Evolutionary conservation across 2,888 invertebrate species (phyloP).

Genomic region (Bellardia pandia): DNA sequence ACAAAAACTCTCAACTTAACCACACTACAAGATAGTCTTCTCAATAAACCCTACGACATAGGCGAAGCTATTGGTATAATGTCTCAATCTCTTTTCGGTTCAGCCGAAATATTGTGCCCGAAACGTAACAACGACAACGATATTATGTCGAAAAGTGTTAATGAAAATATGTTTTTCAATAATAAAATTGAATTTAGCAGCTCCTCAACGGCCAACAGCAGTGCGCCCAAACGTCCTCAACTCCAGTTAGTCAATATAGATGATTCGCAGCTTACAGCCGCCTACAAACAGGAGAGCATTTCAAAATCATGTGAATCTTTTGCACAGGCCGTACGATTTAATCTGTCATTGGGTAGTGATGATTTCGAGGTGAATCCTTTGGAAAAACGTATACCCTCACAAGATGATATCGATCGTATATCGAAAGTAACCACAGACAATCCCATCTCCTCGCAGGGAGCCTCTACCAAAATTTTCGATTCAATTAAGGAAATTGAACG

Average conservation of each 20-base stretch:
- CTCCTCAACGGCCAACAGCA: conserved; percentile 71
- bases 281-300: conserved; percentile 28
- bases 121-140: conserved; percentile 78
- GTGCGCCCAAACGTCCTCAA: conserved; percentile 80
- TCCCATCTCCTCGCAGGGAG: conserved; percentile 89
- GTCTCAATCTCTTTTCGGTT: conserved; percentile 83
- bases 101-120: conserved; percentile 82
- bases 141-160: conserved; percentile 83
- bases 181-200: conserved; percentile 81
- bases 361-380: conserved; percentile 84
- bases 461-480: conserved; percentile 91
- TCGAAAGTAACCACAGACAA: conserved; percentile 94
- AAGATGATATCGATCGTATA: conserved; percentile 94
- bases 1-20: conserved; percentile 80
- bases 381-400: conserved; percentile 87
- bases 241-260: conserved; percentile 79
- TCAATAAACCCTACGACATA: conserved; percentile 85
- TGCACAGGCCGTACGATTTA: conserved; percentile 75
- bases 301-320: conserved; percentile 68
- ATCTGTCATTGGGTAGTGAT: conserved; percentile 83
- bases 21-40: conserved; percentile 87
- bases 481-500: conserved; percentile 95
- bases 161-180: conserved; percentile 83
- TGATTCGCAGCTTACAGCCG: conserved; percentile 68
- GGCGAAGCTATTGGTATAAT: conserved; percentile 83